Evolutionary conservation across 2,797 vertebrate genomes (phyloP).

Genomic region (Gallinago nigripennis): DNA sequence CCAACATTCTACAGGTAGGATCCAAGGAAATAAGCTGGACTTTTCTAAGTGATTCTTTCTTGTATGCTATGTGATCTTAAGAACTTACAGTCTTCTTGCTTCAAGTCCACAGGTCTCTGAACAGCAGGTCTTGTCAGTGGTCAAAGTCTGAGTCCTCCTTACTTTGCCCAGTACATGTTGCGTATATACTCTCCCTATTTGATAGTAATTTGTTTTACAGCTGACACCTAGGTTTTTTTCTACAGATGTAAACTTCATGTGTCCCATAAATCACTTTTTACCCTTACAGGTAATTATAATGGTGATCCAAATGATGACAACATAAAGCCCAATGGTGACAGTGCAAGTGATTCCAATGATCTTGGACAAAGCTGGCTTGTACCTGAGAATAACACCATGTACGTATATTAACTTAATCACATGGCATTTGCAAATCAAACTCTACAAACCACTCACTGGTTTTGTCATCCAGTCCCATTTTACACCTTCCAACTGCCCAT

Average conservation of each 20-base stretch:
- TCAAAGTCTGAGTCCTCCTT: not conserved
- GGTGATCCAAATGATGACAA: conserved; percentile 82
- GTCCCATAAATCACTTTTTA: not conserved
- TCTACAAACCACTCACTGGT: not conserved
- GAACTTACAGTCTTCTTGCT: not conserved
- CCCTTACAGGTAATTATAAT: conserved; percentile 86
- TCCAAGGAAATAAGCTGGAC: not conserved
- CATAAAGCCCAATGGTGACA: conserved; percentile 80
- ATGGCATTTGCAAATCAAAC: not conserved
- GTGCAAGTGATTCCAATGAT: conserved; percentile 77
- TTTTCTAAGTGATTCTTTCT: not conserved
- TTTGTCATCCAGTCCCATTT: not conserved
- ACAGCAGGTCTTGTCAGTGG: not conserved
- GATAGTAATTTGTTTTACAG: not conserved
- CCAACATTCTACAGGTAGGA: not conserved
- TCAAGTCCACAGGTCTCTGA: not conserved
- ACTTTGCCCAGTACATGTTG: not conserved
- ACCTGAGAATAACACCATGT: conserved; percentile 80
- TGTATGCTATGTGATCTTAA: not conserved
- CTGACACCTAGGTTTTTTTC: not conserved
- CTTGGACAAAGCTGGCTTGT: conserved; percentile 90
- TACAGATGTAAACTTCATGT: not conserved
- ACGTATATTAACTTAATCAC: conserved; percentile 55
- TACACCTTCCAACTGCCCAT: not conserved
- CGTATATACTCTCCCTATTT: not conserved